Percentiles rank a stretch among this genome's conserved stretches.
Evolutionary conservation across 2,113 vertebrate genomes (phyloP).

Genomic region (Scytalopus superciliaris): DNA sequence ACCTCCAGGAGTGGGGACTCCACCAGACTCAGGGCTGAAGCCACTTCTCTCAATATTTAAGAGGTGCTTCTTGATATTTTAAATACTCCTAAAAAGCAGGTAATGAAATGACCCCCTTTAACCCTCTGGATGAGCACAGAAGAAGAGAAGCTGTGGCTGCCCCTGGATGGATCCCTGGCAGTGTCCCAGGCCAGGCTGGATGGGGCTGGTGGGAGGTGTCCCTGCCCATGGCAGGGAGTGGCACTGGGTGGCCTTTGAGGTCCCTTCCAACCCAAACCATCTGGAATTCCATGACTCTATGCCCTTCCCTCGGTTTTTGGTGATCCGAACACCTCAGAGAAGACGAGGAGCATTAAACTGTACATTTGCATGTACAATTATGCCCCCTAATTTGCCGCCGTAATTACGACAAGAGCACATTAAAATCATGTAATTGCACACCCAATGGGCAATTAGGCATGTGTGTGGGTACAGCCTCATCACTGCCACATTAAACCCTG

Average conservation of each 20-base stretch:
- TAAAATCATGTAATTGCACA: not conserved
- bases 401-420: not conserved
- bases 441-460: not conserved
- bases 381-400: not conserved
- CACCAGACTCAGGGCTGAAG: not conserved
- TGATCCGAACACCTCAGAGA: not conserved
- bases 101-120: not conserved
- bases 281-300: accelerated
- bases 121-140: not conserved
- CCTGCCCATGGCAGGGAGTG: not conserved
- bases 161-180: too few relatives aligned
- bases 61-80: not conserved
- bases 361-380: not conserved
- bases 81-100: not conserved
- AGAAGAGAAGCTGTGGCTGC: too few relatives aligned
- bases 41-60: not conserved
- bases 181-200: too few relatives aligned
- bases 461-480: not conserved
- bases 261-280: not conserved
- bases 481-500: not conserved
- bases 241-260: not conserved
- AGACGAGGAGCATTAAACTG: not conserved
- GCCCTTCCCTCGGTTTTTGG: not conserved
- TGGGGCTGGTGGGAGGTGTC: accelerated
- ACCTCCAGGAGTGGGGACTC: not conserved